phyloP scores from a whole-genome alignment of 2,888 invertebrate genomes.

The Drosophila antonietae region DNA sequence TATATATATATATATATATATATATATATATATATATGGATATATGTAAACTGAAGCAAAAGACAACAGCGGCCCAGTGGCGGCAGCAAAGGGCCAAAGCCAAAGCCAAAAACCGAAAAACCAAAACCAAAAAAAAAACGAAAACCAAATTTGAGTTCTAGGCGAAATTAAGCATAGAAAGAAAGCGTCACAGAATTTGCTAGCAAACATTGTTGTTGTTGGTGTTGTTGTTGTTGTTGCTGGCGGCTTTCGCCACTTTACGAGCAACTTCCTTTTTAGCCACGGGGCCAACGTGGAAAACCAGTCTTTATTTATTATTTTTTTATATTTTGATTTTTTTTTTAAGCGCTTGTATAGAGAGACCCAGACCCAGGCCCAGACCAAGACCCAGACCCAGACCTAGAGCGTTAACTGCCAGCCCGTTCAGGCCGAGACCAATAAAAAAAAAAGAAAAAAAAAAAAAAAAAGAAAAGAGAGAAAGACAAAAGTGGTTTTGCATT shows the following conservation, averaged over 20 bases:
- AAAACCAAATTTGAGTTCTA: constrained; percentile 19
- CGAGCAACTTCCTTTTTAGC: constrained; percentile 75
- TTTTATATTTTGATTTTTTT: constrained; percentile 4
- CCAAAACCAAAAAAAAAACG: constrained; percentile 7
- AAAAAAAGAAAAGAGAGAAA: not conserved
- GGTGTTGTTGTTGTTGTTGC: constrained; percentile 19
- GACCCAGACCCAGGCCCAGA: constrained; percentile 33
- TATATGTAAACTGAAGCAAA: not conserved
- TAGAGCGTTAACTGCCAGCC: constrained; percentile 11
- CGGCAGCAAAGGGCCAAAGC: constrained; percentile 8
- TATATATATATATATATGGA: not conserved
- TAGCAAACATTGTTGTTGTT: constrained; percentile 27
- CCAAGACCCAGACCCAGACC: constrained; percentile 30
- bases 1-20: not conserved
- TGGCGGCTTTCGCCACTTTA: constrained; percentile 77
- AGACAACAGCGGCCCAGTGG: constrained; percentile 8
- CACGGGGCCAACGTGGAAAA: constrained; percentile 55
- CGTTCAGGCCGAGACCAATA: constrained; percentile 4
- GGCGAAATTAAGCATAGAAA: constrained; percentile 47
- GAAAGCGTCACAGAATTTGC: constrained; percentile 64
- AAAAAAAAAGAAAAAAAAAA: not conserved
- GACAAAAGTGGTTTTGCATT: constrained; percentile 19
- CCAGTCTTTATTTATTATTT: constrained; percentile 35
- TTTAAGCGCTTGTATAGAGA: constrained; percentile 30
- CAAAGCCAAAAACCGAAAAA: constrained; percentile 4